These are phyloP conservation scores for Podabrus alpinus DNA, from an alignment of 2,888 invertebrate genomes.

Conservation along the genomic window DNA sequence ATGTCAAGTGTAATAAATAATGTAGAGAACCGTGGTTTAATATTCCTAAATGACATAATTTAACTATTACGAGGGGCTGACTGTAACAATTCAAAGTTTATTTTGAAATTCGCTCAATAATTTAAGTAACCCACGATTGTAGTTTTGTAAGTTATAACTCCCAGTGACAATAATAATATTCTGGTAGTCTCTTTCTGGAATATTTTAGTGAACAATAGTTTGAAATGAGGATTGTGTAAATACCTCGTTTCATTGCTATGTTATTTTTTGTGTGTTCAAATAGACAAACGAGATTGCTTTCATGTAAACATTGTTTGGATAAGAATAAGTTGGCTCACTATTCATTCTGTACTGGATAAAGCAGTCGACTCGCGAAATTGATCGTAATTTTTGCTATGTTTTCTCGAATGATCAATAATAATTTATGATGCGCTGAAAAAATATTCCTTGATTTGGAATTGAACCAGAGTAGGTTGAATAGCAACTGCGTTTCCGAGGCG, in stretches of 20 bases:
- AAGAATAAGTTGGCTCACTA: not conserved
- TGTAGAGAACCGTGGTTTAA: not conserved
- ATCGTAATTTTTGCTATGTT: not conserved
- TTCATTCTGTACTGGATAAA: not conserved
- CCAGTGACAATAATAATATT: not conserved
- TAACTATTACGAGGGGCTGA: not conserved
- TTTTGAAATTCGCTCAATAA: not conserved
- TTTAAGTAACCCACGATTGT: not conserved
- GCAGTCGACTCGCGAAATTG: not conserved
- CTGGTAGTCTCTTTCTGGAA: not conserved
- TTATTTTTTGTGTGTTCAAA: not conserved
- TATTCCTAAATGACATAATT: not conserved
- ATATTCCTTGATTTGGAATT: too few relatives aligned
- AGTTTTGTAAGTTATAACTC: not conserved
- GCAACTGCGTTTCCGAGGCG: too few relatives aligned
- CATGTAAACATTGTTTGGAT: not conserved
- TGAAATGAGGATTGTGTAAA: not conserved
- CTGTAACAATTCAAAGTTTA: not conserved
- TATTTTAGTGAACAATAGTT: not conserved
- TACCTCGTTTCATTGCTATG: not conserved
- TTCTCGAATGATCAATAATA: not conserved
- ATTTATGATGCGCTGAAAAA: too few relatives aligned
- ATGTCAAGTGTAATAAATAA: not conserved
- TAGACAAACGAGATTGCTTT: not conserved
- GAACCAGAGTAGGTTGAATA: too few relatives aligned